phyloP scores from a whole-genome alignment of 2,797 vertebrate species.

The Squalus acanthias region DNA sequence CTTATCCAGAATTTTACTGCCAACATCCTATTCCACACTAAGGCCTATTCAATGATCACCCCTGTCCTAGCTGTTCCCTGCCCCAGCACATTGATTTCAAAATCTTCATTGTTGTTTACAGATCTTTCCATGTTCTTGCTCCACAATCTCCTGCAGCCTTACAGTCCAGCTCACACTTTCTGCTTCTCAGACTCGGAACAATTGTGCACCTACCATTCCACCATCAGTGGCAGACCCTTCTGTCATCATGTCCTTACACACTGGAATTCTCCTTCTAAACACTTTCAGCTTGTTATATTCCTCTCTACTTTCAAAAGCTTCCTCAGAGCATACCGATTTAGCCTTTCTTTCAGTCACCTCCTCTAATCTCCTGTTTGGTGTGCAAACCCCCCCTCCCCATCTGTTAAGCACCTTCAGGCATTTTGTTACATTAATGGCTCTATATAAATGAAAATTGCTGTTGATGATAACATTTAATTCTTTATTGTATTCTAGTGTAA shows the following conservation, averaged over 20 bases:
- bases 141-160: background rate
- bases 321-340: background rate
- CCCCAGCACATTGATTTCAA: background rate
- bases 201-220: background rate
- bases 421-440: background rate
- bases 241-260: background rate
- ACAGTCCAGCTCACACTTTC: background rate
- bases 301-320: background rate
- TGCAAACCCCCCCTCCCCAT: background rate
- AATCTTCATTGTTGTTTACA: background rate
- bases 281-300: background rate
- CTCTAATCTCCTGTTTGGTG: background rate
- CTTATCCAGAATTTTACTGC: background rate
- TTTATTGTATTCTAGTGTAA: background rate
- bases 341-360: background rate
- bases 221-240: background rate
- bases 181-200: background rate
- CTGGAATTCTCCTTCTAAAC: background rate
- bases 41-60: background rate
- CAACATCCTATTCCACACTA: background rate
- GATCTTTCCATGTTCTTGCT: background rate
- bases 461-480: background rate
- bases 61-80: background rate
- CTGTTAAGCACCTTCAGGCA: background rate
- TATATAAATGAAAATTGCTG: background rate